Percentiles rank a stretch among this genome's conserved stretches.
Conservation (phyloP, 1,140 invertebrate genomes). For the Odontomachus brunneus region DNA sequence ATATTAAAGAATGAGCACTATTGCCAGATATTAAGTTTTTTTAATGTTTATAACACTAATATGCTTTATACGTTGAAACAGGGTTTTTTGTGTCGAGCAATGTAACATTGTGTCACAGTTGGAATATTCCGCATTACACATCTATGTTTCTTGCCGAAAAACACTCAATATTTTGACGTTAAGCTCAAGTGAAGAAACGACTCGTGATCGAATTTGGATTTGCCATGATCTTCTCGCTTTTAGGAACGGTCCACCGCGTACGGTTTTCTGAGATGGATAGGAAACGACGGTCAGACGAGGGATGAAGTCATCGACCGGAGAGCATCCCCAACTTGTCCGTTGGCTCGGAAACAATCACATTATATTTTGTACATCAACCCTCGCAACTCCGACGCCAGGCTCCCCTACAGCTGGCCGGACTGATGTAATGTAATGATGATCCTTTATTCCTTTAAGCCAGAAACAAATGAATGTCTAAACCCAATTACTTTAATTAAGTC, state of each 20-base stretch:
- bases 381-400: constrained; percentile 18
- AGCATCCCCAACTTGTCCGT: constrained; percentile 72
- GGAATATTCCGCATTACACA: too few species aligned
- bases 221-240: constrained; percentile 24
- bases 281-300: constrained; percentile 76
- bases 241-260: constrained; percentile 14
- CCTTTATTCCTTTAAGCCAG: constrained; percentile 80
- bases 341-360: constrained; percentile 85
- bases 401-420: constrained; percentile 42
- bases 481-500: constrained; percentile 64
- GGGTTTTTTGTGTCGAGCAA: too few species aligned
- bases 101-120: too few species aligned
- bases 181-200: background rate
- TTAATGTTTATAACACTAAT: too few species aligned
- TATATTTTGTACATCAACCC: constrained; percentile 78
- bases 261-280: constrained; percentile 53
- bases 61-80: too few species aligned
- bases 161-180: background rate
- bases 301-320: constrained; percentile 82
- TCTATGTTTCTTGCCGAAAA: too few species aligned
- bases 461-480: constrained; percentile 59
- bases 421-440: constrained; percentile 83
- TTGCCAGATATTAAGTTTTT: too few species aligned
- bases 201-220: constrained; percentile 29
- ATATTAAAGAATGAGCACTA: too few species aligned